These are phyloP conservation scores for Antennarius maculatus DNA, from an alignment of 2,797 vertebrate species.

Conservation along the genomic window DNA sequence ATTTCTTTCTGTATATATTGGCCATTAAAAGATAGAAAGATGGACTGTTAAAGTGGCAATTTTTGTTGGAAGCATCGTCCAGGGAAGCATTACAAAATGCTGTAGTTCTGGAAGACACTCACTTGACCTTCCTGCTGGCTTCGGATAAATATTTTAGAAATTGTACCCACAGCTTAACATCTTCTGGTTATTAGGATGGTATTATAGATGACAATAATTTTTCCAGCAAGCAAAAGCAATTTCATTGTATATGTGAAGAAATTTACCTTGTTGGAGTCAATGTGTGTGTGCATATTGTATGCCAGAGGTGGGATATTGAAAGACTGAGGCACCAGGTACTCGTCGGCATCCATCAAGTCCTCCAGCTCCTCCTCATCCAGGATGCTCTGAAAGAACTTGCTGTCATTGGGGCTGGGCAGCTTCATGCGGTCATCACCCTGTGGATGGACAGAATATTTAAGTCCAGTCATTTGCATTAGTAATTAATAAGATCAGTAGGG, in stretches of 20 bases:
- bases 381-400: conserved; percentile 99
- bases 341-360: conserved; percentile 98
- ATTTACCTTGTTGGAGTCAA: conserved; percentile 93
- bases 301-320: conserved; percentile 93
- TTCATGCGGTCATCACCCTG: conserved; percentile 99
- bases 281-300: conserved; percentile 90
- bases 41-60: too few species aligned
- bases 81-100: too few species aligned
- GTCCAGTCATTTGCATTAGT: conserved; percentile 10
- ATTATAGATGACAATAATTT: too few species aligned
- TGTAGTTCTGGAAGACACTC: too few species aligned
- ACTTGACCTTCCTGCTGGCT: too few species aligned
- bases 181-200: too few species aligned
- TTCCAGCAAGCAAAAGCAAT: too few species aligned
- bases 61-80: too few species aligned
- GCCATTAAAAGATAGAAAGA: too few species aligned
- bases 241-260: background rate
- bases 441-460: background rate
- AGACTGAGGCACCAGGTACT: conserved; percentile 94
- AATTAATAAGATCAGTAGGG: background rate
- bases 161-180: too few species aligned
- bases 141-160: too few species aligned
- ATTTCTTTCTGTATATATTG: too few species aligned
- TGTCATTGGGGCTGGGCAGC: conserved; percentile 95
- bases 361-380: conserved; percentile 95